Evolutionary conservation across 2,888 invertebrate species (phyloP), one percentile per base, ranked within the genome.

Genomic region (Tetanocera ferruginea): DNA sequence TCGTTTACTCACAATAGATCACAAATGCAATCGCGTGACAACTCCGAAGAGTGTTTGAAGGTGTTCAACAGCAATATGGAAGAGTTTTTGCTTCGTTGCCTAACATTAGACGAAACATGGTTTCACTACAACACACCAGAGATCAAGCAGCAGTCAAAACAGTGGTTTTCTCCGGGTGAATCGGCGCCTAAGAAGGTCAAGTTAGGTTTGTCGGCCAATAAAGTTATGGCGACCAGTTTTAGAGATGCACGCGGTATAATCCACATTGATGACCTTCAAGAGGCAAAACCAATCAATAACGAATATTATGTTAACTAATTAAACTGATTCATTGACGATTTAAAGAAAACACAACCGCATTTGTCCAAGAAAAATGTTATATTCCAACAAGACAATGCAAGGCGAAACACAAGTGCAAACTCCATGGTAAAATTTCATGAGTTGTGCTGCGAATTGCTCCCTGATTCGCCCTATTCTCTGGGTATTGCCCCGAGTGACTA

Each of bases 191-290:
- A 8, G 49, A 69, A 69, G 9, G 23, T 19, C 51, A 69, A 43
- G 49, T 6, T 49, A 49, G 5, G 43, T 51, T 0, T 69, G 49
- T 69, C 51, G 25, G 51, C 49, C 14, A 51, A 51, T 3, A 49
- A 51, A 4, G 3, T 28, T 5, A 28, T 51, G 52, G 25, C 51
- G 69, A 69, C 49, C 3, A 43, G 34, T 69, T 69, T 69, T 69
- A 37, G 67, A 43, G 37, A 67, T 67, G 43, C 43, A n/a, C n/a
- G n/a, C n/a, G n/a, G n/a, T n/a, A n/a, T n/a, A n/a, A 70, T 75
- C 49, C 57, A 71, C 49, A 78, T 78, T 43, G 72, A 72, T 75
- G 70, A 66, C 49, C 66, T 76, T 71, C 43, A 78, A 76, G 72
- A 71, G 72, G 66, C 37, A 43, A 76, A 70, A 62, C 55, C 78